phyloP scores from a whole-genome alignment of 2,888 invertebrate genomes.

The Lycaena phlaeas region DNA sequence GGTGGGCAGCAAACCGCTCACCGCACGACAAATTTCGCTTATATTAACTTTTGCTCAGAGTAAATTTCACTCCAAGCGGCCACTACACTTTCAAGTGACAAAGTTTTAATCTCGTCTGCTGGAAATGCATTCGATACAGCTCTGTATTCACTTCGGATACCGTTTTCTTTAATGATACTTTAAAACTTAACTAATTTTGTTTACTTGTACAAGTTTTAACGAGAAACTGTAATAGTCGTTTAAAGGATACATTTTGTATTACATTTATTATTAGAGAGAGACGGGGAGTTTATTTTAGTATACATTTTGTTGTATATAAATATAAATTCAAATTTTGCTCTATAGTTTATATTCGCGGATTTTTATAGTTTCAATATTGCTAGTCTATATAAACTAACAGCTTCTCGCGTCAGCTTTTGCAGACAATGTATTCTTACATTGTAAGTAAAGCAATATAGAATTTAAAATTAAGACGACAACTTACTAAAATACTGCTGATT shows the following conservation, averaged over 20 bases:
- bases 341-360: no score
- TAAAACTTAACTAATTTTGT: constrained; percentile 21
- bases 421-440: no score
- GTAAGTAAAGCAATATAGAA: no score
- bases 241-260: not conserved
- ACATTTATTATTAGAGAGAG: not conserved
- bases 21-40: constrained; percentile 65
- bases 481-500: no score
- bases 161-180: constrained; percentile 27
- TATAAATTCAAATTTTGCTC: no score
- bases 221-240: constrained; percentile 5
- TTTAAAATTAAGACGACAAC: no score
- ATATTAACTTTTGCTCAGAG: constrained; percentile 66
- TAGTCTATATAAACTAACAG: no score
- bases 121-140: constrained; percentile 31
- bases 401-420: no score
- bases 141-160: constrained; percentile 21
- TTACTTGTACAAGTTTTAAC: constrained; percentile 12
- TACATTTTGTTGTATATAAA: not conserved
- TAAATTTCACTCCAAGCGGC: constrained; percentile 53
- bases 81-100: constrained; percentile 60
- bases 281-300: not conserved
- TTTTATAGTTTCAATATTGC: no score
- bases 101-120: constrained; percentile 61
- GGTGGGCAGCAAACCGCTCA: constrained; percentile 43